These are phyloP conservation scores for Muscicapa striata DNA, from an alignment of 2,797 vertebrate genomes.

Conservation along the genomic window DNA sequence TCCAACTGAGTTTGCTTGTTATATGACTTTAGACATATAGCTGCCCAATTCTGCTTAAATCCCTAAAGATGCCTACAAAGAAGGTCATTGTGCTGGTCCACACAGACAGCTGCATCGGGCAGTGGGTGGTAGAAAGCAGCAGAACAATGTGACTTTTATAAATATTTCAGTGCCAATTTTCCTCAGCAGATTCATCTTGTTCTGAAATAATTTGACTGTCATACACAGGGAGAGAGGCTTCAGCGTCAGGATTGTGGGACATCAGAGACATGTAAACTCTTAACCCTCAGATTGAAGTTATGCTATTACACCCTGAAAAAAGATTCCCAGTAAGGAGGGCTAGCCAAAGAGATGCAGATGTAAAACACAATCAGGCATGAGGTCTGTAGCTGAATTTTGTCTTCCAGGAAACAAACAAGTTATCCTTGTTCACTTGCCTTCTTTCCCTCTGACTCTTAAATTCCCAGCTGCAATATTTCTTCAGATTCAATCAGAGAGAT, in stretches of 20 bases:
- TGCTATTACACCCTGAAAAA: not conserved
- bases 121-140: not conserved
- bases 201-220: not conserved
- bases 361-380: not conserved
- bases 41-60: conserved; percentile 4
- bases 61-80: not conserved
- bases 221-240: not conserved
- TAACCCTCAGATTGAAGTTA: not conserved
- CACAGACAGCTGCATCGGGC: not conserved
- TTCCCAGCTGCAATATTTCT: not conserved
- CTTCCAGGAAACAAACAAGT: not conserved
- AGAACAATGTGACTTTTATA: not conserved
- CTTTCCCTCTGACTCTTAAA: not conserved
- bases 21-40: conserved; percentile 8
- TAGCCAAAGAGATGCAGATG: not conserved
- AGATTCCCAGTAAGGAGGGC: not conserved
- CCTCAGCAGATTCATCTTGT: not conserved
- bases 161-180: not conserved
- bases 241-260: rapidly evolving
- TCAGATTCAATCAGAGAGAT: not conserved
- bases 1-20: conserved; percentile 42
- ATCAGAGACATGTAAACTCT: not conserved
- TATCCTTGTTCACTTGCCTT: not conserved
- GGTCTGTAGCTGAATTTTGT: not conserved
- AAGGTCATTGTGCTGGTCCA: not conserved